These are phyloP conservation scores for Prunella himalayana DNA, from an alignment of 2,113 vertebrate species.

Conservation along the genomic window DNA sequence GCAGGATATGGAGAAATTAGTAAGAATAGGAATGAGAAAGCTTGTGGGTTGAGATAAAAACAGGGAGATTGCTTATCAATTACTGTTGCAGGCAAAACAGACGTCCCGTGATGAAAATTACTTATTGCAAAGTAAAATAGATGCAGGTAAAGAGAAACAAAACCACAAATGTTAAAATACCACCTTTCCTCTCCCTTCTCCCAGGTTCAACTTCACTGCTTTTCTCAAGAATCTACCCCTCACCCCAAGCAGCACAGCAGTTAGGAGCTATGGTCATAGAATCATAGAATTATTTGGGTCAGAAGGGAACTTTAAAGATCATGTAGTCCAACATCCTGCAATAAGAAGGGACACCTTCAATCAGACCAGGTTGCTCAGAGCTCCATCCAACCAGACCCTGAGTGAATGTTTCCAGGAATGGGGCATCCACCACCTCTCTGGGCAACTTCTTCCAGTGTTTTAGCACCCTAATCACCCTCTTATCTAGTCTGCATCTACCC, in stretches of 20 bases:
- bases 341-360: neutral
- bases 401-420: neutral
- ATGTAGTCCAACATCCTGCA: neutral
- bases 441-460: neutral
- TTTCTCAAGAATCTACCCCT: neutral
- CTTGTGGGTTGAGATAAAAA: neutral
- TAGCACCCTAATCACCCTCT: neutral
- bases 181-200: neutral
- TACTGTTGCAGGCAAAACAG: neutral
- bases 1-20: neutral
- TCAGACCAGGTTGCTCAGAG: neutral
- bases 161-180: neutral
- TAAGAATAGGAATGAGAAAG: neutral
- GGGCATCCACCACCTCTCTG: no score
- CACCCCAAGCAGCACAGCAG: accelerated
- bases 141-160: neutral
- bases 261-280: neutral
- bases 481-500: neutral
- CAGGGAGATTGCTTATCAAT: neutral
- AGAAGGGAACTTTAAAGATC: neutral
- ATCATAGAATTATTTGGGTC: neutral
- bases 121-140: neutral
- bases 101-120: neutral
- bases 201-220: neutral
- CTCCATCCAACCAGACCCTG: neutral